These are phyloP conservation scores for Eumacrocentrus americanus DNA, from an alignment of 2,888 invertebrate species.

Conservation along the genomic window DNA sequence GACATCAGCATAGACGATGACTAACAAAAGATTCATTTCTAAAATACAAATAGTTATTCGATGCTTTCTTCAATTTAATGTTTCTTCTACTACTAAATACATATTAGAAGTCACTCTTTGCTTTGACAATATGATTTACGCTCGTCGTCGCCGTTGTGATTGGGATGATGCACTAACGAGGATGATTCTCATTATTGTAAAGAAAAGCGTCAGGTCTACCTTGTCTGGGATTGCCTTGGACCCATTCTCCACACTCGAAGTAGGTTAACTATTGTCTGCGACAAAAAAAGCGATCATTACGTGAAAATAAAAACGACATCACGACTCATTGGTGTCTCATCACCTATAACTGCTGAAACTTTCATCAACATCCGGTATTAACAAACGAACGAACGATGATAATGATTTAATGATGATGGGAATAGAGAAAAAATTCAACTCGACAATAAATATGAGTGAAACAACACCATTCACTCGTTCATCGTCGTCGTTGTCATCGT, in stretches of 20 bases:
- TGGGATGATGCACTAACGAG: slow-evolving; percentile 16
- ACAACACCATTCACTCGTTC: neutral
- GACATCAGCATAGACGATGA: too few relatives aligned
- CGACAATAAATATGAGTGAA: neutral
- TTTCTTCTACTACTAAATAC: too few relatives aligned
- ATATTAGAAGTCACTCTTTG: neutral
- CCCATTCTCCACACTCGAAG: slow-evolving; percentile 11
- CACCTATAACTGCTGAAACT: neutral
- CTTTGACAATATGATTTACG: neutral
- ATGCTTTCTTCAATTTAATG: too few relatives aligned
- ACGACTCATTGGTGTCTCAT: neutral
- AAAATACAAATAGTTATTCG: too few relatives aligned
- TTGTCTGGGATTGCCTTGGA: slow-evolving; percentile 21
- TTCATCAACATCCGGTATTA: slow-evolving; percentile 3
- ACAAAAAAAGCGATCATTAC: slow-evolving; percentile 2
- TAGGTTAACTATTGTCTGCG: slow-evolving; percentile 26
- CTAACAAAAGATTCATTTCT: too few relatives aligned
- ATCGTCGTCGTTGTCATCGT: too few relatives aligned
- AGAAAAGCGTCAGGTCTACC: slow-evolving; percentile 7
- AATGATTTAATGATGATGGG: neutral
- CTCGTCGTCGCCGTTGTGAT: neutral
- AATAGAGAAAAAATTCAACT: neutral
- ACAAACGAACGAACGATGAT: neutral
- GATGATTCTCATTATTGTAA: slow-evolving; percentile 15
- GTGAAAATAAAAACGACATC: slow-evolving; percentile 3